Evolutionary conservation across 2,888 invertebrate genomes (phyloP).

Genomic region (Pelosia muscerda): DNA sequence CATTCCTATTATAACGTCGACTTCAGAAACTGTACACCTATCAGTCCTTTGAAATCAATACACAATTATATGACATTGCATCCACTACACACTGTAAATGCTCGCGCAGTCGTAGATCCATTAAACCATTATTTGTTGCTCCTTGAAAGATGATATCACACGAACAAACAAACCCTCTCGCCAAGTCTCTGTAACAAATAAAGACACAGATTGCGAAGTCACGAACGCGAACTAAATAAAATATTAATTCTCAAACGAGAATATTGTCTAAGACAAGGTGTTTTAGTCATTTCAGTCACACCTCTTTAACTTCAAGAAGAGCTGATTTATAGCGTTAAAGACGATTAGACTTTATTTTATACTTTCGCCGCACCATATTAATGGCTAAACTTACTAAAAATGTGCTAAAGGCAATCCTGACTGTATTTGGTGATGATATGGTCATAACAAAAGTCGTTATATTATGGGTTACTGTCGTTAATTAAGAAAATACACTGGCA

Average conservation of each 20-base stretch:
- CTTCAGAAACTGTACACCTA: not conserved
- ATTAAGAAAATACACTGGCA: not conserved
- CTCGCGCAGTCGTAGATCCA: not conserved
- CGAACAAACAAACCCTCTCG: constrained; percentile 25
- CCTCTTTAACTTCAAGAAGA: constrained; percentile 41
- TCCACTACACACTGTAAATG: not conserved
- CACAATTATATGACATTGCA: constrained; percentile 11
- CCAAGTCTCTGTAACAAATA: constrained; percentile 28
- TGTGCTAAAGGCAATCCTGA: not conserved
- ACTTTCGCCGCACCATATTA: not conserved
- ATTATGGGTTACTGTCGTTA: not conserved
- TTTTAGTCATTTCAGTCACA: constrained; percentile 55
- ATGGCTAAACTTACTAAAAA: not conserved
- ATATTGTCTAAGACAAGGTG: constrained; percentile 43
- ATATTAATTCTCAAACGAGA: constrained; percentile 34
- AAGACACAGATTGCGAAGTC: constrained; percentile 35
- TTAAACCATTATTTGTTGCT: constrained; percentile 16
- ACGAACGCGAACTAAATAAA: constrained; percentile 32
- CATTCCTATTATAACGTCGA: not conserved
- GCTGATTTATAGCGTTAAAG: constrained; percentile 18
- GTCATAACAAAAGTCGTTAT: not conserved
- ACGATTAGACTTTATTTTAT: not conserved
- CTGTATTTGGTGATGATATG: not conserved
- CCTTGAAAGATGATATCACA: constrained; percentile 22
- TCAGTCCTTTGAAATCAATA: not conserved